phyloP scores from a whole-genome alignment of 2,113 vertebrate genomes.

The Eptesicus fuscus region DNA sequence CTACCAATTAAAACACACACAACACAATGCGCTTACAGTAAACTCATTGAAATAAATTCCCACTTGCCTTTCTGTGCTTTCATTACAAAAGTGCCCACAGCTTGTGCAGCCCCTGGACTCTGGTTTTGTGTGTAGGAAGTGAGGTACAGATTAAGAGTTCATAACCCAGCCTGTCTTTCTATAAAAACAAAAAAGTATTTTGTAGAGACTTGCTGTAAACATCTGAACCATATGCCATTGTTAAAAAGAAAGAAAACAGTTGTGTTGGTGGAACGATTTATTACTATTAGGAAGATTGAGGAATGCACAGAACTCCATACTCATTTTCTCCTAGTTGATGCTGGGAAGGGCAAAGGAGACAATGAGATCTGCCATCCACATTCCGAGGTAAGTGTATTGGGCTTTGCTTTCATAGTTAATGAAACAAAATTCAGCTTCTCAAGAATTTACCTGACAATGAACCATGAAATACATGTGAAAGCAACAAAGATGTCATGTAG shows the following conservation, averaged over 20 bases:
- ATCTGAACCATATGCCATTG: slow-evolving; percentile 57
- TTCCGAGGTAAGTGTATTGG: background rate
- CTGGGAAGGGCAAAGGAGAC: background rate
- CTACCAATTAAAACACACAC: slow-evolving; percentile 73
- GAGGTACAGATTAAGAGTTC: slow-evolving; percentile 57
- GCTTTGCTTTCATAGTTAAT: background rate
- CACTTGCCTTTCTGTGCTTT: slow-evolving; percentile 23
- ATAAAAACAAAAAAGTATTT: slow-evolving; percentile 44
- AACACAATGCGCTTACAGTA: slow-evolving; percentile 51
- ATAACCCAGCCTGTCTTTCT: slow-evolving; percentile 37
- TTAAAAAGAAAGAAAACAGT: slow-evolving; percentile 58
- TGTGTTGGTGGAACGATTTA: slow-evolving; percentile 11
- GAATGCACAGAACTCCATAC: slow-evolving; percentile 1
- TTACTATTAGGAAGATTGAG: slow-evolving; percentile 50
- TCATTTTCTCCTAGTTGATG: background rate
- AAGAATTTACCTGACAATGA: background rate
- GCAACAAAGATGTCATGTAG: background rate
- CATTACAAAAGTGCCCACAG: background rate
- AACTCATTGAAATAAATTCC: slow-evolving; percentile 76
- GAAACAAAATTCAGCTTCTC: slow-evolving; percentile 13
- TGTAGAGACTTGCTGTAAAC: slow-evolving; percentile 35
- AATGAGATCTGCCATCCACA: background rate
- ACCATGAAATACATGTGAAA: background rate
- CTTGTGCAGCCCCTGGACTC: slow-evolving; percentile 55
- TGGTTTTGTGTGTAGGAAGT: slow-evolving; percentile 46